Evolutionary conservation across 2,888 invertebrate genomes (phyloP).

Genomic region (Tenthredo notha): DNA sequence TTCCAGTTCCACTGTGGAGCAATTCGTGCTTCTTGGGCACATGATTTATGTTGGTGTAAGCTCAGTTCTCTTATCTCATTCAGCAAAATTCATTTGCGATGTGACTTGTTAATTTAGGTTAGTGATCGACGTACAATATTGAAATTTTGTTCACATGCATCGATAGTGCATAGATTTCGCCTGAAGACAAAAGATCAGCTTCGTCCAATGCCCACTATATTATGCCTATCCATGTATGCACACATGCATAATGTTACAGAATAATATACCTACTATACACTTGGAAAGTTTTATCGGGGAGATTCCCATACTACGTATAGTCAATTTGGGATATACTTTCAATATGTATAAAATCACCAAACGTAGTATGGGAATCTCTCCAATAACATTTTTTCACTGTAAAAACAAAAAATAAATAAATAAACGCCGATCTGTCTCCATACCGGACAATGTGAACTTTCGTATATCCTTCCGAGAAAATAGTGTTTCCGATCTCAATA

Average conservation of each 20-base stretch:
- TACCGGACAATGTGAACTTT: not conserved
- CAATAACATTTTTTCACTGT: no score
- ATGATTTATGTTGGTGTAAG: not conserved
- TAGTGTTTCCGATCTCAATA: not conserved
- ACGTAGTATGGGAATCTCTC: no score
- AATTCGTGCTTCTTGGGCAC: not conserved
- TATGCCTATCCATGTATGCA: not conserved
- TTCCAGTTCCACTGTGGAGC: constrained; percentile 9
- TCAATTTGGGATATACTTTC: no score
- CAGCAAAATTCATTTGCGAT: not conserved
- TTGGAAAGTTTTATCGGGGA: no score
- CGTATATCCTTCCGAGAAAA: not conserved
- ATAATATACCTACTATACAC: no score
- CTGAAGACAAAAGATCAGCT: not conserved
- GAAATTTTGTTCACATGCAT: not conserved
- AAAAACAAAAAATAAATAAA: no score
- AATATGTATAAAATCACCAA: no score
- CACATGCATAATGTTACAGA: no score
- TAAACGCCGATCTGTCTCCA: no score
- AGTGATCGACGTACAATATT: not conserved
- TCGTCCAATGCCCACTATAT: not conserved
- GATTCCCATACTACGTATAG: no score
- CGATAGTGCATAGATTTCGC: not conserved
- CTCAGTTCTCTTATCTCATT: not conserved
- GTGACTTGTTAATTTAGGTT: constrained; percentile 15